Percentiles rank a stretch among this genome's conserved stretches.
These are phyloP conservation scores for Eupithecia pulchellata DNA, from an alignment of 2,888 invertebrate genomes.

Conservation along the genomic window DNA sequence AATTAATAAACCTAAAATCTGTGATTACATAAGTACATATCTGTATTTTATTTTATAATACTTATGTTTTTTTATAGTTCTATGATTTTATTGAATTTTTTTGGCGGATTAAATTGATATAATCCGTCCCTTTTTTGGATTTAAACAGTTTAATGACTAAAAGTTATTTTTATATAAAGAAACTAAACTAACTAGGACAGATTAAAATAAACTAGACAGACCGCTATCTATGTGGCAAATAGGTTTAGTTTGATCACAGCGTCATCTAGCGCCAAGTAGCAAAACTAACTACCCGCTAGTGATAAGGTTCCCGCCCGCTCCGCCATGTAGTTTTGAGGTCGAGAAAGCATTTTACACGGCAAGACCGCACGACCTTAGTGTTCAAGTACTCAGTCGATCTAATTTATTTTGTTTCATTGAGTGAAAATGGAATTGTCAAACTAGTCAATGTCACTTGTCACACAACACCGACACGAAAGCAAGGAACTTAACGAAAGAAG, in stretches of 20 bases:
- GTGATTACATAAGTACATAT: too few species aligned
- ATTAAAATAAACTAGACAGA: not conserved
- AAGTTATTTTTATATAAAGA: too few species aligned
- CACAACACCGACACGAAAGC: too few species aligned
- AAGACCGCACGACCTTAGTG: not conserved
- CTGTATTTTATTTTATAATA: too few species aligned
- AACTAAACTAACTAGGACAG: too few species aligned
- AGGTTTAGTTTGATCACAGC: not conserved
- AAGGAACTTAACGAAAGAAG: too few species aligned
- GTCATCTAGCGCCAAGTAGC: not conserved
- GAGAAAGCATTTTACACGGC: not conserved
- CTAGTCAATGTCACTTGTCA: slow-evolving; percentile 1
- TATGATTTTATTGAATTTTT: too few species aligned
- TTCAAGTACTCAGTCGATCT: not conserved
- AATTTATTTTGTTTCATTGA: not conserved
- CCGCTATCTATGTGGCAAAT: not conserved
- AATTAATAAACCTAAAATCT: too few species aligned
- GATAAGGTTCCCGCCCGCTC: not conserved
- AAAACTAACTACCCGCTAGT: not conserved
- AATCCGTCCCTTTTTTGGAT: too few species aligned
- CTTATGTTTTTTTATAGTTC: too few species aligned
- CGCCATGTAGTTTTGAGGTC: not conserved
- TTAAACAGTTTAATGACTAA: too few species aligned
- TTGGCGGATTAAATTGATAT: too few species aligned
- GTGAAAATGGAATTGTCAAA: not conserved